Base-by-base conservation (phyloP, 2,113 vertebrate genomes). In the Calyptommatus sinebrachiatus region DNA sequence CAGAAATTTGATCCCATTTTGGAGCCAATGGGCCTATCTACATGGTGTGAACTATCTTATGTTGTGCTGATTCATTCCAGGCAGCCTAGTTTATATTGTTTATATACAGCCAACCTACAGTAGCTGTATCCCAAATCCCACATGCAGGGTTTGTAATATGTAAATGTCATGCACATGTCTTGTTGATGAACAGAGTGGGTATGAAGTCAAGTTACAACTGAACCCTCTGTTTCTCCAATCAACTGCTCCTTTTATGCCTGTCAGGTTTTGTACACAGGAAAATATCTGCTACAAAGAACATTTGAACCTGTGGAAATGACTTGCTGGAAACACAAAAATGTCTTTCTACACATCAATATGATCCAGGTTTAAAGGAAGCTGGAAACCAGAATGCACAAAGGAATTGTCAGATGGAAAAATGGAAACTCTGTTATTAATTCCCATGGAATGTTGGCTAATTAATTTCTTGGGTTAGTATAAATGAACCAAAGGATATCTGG, bases 251-350 rank as follows among this genome's bases (percentile, higher is more conserved):
- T 91, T 88, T 57, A 86, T 86, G 73, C 83, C 90, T 91, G 91
- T 87, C 86, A 89, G 81, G 75, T 89, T 91, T 79, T 82, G 83
- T 91, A 92, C 93, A 87, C 82, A 93, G 83, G 87, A 91, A 92
- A 90, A 90, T 89, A 81, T 89, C 87, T 84, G 89, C 93, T 91
- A 89, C 84, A 88, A 81, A 78, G 88, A 90, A 87, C 89, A 90
- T 90, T 90, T 91, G 87, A 90, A 90, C 87, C 83, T 91, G 87
- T 92, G 90, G 90, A 92, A 90, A 92, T 85, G 87, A 78, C 85
- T 85, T 84, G 83, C 65, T 92, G 87, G 90, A 93, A 92, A 93
- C 88, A 92, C 84, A 80, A 88, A 41, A 91, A 92, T 91, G 92
- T 91, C 91, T 92, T 81, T 93, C 91, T 88, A 82, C 91, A 91